Evolutionary conservation across 2,888 invertebrate species (phyloP), one percentile per base, ranked within the genome.

Genomic region (Pteria penguin): DNA sequence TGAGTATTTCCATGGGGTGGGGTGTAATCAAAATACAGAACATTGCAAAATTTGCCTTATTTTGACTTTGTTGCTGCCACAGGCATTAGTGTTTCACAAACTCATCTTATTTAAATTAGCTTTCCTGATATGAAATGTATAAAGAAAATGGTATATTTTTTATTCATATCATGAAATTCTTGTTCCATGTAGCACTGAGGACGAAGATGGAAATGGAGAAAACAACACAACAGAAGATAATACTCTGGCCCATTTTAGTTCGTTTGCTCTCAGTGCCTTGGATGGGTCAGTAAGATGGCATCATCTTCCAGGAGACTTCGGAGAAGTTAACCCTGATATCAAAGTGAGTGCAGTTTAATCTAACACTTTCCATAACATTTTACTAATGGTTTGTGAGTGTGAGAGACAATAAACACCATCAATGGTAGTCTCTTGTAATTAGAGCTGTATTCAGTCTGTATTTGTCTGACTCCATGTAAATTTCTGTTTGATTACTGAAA

Each of bases 301-400:
- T 63, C 90, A 91, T 67, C 81, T 90, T 32, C 89, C 90, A 0
- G 89, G 89, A 63, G 89, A 89, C 72, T 90, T 89, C 82, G 87
- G 84, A 26, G 86, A 86, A 66, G 58, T 80, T 24, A 75, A 75
- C 26, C 82, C 82, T 26, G 84, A 83, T 57, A 80, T 81, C 29
- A 84, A 86, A 84, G 88, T 87, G 75, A 27, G 33, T 8, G n/a
- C 14, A 22, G 18, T n/a, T 65, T 14, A 8, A 22, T 62, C 33
- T 27, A 5, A 14, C 22, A 29, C 26, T 18, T 27, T 14, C 32
- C 11, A 32, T 11, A 60, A 22, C 18, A 31, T 68, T 8, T 11
- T 45, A 11, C 8, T 45, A 11, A 14, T 8, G 14, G 14, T 45
- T 45, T 11, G 14, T 45, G 11, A 45, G 45, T 45, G 45, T 45